Conservation (phyloP, 1,140 invertebrate species). For the Drosophila kanapiae region DNA sequence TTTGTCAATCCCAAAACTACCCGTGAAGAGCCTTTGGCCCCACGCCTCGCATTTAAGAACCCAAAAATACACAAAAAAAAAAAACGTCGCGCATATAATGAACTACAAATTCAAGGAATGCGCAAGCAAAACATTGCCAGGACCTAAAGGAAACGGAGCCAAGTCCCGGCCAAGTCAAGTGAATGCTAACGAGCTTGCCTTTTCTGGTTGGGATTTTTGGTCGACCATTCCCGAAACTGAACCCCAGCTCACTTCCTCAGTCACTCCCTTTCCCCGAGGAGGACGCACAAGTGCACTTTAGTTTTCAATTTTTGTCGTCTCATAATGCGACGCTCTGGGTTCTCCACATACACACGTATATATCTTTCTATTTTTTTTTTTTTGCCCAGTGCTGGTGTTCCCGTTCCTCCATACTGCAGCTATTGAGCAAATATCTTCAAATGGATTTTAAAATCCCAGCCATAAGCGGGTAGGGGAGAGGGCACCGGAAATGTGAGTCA, state of each 20-base stretch:
- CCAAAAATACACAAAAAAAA: not conserved
- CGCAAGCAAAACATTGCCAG: conserved; percentile 55
- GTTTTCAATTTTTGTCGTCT: conserved; percentile 78
- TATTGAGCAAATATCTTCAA: conserved; percentile 72
- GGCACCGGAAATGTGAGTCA: conserved; percentile 57
- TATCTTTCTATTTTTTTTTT: conserved; percentile 28
- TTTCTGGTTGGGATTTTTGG: conserved; percentile 46
- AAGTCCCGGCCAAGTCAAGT: conserved; percentile 46
- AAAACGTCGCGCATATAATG: conserved; percentile 44
- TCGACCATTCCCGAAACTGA: conserved; percentile 38
- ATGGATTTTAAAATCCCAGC: conserved; percentile 75
- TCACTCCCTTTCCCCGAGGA: conserved; percentile 27
- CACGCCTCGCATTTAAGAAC: not conserved
- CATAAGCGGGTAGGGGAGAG: conserved; percentile 1
- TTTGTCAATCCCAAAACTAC: conserved; percentile 6
- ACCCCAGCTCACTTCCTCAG: not conserved
- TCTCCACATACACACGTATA: not conserved
- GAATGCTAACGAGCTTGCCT: conserved; percentile 69
- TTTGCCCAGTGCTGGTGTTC: conserved; percentile 2
- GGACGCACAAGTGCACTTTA: conserved; percentile 73
- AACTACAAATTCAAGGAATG: conserved; percentile 60
- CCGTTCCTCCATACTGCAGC: conserved; percentile 31
- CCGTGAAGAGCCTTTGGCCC: not conserved
- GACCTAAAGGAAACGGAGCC: conserved; percentile 30
- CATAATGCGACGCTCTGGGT: conserved; percentile 68